Base-by-base conservation (phyloP, 2,113 vertebrate species). In the Thalassoma bifasciatum region DNA sequence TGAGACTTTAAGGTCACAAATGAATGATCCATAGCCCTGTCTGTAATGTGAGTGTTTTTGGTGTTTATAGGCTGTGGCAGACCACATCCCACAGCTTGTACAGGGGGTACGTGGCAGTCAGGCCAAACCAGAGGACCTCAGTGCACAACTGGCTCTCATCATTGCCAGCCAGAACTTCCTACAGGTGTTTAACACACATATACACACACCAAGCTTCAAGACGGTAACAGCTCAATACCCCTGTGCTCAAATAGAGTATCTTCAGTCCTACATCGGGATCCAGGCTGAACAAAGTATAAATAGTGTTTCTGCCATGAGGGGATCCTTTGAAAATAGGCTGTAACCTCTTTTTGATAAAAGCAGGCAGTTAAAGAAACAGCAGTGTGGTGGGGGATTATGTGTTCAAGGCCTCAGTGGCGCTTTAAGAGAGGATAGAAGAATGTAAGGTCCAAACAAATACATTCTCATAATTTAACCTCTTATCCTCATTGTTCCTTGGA, bases 91-190 rank as follows among this genome's bases (percentile, higher is more conserved):
- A 51, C 98, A 98, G 83, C 86, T 99, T 38, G 98, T 99, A 23
- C 98, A 99, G 76, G 98, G 97, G 0, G 96, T 99, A 24, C 92
- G 98, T 62, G 95, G 96, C 50, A 99, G 98, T 89, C 98, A 99
- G 86, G 95, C 96, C 42, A 96, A 97, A 88, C 94, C 97, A 0
- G 98, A 99, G 74, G 97, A 99, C 88, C 93, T 98, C 65, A 97
- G 96, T 40, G 95, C 97, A 22, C 97, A 99, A 64, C 94, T 99
- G 19, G 94, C 96, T 16, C 94, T 99, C 61, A 99, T 99, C 80
- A 96, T 98, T 51, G 97, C 97, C 90, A 98, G 97, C 87, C 97
- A 99, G 89, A 98, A 96, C 93, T 99, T 99, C 89, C 94, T 99
- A 58, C 98, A 99, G 97, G 98, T 98, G 86, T 84, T 53, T 5